phyloP scores from a whole-genome alignment of 1,140 invertebrate genomes.

The Lepidurus couesii region DNA sequence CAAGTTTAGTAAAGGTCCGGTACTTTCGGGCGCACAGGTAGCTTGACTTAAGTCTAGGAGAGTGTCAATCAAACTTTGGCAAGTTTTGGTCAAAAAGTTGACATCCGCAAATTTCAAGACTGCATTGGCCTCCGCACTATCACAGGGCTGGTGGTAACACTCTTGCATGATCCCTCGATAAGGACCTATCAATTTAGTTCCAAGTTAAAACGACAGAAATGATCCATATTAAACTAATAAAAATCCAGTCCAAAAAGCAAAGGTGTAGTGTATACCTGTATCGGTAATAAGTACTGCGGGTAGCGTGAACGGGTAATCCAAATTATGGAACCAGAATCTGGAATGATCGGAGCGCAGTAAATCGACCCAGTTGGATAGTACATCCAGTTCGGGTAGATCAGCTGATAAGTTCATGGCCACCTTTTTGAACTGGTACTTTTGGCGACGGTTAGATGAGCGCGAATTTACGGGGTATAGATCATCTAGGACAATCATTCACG shows the following conservation, averaged over 20 bases:
- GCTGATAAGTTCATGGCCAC: slow-evolving; percentile 38
- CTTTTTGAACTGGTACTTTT: slow-evolving; percentile 37
- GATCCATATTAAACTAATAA: not conserved
- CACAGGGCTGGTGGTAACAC: slow-evolving; percentile 47
- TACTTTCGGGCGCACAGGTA: not conserved
- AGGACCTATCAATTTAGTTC: slow-evolving; percentile 41
- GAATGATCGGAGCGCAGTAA: slow-evolving; percentile 41
- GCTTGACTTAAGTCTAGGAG: slow-evolving; percentile 37
- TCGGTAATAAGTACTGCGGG: slow-evolving; percentile 35
- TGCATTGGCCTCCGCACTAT: slow-evolving; percentile 37
- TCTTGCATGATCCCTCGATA: slow-evolving; percentile 45
- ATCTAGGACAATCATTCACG: not conserved
- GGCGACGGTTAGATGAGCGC: not conserved
- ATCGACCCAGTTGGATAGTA: slow-evolving; percentile 39
- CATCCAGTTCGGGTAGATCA: slow-evolving; percentile 38
- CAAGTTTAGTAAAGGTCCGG: not conserved
- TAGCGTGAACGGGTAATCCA: slow-evolving; percentile 37
- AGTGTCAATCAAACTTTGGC: slow-evolving; percentile 39
- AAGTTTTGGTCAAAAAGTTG: slow-evolving; percentile 39
- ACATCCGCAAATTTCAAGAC: slow-evolving; percentile 38
- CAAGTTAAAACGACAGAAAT: no score
- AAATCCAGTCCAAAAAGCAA: not conserved
- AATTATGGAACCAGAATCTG: slow-evolving; percentile 42
- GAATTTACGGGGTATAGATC: not conserved
- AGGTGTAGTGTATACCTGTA: slow-evolving; percentile 24